These are phyloP conservation scores for Leptodactylus fuscus DNA, from an alignment of 2,113 vertebrate species.

Conservation along the genomic window DNA sequence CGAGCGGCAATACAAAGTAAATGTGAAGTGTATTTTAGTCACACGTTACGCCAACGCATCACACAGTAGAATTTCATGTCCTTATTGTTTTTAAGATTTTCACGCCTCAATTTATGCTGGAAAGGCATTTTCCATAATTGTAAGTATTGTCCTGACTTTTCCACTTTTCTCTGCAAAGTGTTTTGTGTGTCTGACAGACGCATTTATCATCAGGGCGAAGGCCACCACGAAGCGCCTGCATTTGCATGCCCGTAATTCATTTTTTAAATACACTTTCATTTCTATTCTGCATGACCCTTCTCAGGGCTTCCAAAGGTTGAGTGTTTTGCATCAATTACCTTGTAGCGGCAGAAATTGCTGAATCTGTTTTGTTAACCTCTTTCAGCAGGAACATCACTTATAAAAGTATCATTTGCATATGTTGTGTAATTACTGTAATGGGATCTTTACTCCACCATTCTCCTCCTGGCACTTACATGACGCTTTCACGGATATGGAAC, in stretches of 20 bases:
- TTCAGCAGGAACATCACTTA: background rate
- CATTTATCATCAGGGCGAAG: conserved; percentile 50
- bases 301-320: conserved; percentile 26
- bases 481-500: background rate
- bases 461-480: background rate
- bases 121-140: conserved; percentile 43
- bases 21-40: background rate
- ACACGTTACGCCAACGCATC: background rate
- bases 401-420: conserved; percentile 31
- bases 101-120: background rate
- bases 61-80: background rate
- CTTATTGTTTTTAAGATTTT: background rate
- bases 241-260: conserved; percentile 40
- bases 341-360: conserved; percentile 31
- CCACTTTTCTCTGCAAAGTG: background rate
- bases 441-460: background rate
- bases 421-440: conserved; percentile 42
- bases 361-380: conserved; percentile 53
- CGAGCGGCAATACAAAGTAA: background rate
- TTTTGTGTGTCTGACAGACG: conserved; percentile 18
- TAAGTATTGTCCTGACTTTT: background rate
- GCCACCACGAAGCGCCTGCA: background rate
- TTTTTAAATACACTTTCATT: conserved; percentile 47
- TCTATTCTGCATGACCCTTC: background rate
- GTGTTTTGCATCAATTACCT: conserved; percentile 49